Percentiles rank a stretch among this genome's conserved stretches.
Evolutionary conservation across 2,888 invertebrate genomes (phyloP).

Genomic region (Tupiocoris notatus): DNA sequence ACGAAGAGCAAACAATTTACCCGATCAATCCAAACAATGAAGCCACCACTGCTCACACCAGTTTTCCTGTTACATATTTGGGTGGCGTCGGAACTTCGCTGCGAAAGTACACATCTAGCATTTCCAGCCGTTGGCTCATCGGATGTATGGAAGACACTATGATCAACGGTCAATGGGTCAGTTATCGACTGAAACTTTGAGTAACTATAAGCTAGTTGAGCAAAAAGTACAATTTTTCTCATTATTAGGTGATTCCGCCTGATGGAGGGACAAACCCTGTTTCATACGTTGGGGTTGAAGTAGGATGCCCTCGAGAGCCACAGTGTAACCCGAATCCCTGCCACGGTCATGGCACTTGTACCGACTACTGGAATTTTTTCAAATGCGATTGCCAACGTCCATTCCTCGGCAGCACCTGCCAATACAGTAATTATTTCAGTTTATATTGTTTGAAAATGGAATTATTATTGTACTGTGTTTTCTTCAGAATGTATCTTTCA

Average conservation of each 20-base stretch:
- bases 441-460: no score
- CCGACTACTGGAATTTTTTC: conserved; percentile 85
- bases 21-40: conserved; percentile 80
- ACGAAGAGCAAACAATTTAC: conserved; percentile 90
- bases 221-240: background rate
- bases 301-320: conserved; percentile 75
- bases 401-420: conserved; percentile 80
- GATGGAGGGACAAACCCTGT: conserved; percentile 49
- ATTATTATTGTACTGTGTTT: background rate
- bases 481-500: no score
- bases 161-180: conserved; percentile 79
- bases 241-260: conserved; percentile 28
- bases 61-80: conserved; percentile 79
- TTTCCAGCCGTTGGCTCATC: conserved; percentile 74
- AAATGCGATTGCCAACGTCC: conserved; percentile 85
- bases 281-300: conserved; percentile 60
- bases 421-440: conserved; percentile 71
- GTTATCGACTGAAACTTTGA: conserved; percentile 49
- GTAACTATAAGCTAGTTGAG: background rate
- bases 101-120: conserved; percentile 58
- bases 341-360: conserved; percentile 78
- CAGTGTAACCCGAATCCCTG: conserved; percentile 86
- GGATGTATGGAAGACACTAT: conserved; percentile 91
- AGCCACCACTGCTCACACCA: conserved; percentile 74
- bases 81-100: conserved; percentile 76